These are phyloP conservation scores for Ciconia maguari DNA, from an alignment of 2,113 vertebrate species.

Conservation along the genomic window DNA sequence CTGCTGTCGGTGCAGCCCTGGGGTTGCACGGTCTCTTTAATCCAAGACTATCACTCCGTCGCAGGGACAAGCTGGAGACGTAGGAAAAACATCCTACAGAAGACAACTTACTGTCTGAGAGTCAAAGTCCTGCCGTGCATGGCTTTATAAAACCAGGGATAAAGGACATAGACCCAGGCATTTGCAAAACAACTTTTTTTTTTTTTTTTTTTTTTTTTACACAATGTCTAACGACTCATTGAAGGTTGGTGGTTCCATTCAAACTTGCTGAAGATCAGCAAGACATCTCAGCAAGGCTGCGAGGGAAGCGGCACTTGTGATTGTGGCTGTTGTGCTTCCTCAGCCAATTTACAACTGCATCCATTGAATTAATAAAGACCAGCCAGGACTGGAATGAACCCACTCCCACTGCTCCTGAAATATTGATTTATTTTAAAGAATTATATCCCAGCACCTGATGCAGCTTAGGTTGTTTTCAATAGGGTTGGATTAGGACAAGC, in stretches of 20 bases:
- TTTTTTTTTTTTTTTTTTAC: background rate
- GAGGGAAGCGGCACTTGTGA: background rate
- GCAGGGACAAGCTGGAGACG: background rate
- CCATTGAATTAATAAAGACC: slow-evolving; percentile 61
- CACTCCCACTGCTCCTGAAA: slow-evolving; percentile 36
- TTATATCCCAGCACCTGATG: background rate
- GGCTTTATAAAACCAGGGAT: background rate
- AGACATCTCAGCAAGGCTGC: background rate
- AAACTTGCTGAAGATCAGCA: background rate
- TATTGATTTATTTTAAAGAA: slow-evolving; percentile 54
- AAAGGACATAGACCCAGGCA: background rate
- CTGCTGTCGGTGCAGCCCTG: background rate
- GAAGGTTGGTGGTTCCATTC: background rate
- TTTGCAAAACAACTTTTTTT: background rate
- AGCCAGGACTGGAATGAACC: background rate
- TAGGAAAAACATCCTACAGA: background rate
- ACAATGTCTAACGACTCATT: background rate
- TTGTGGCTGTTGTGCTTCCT: background rate
- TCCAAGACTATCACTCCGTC: background rate
- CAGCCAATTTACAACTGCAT: slow-evolving; percentile 20
- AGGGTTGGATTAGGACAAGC: background rate
- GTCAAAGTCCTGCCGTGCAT: background rate
- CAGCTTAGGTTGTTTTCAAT: background rate
- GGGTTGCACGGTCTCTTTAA: background rate
- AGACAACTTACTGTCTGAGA: background rate